phyloP scores from a whole-genome alignment of 2,888 invertebrate species.

The Beris chalybata region DNA sequence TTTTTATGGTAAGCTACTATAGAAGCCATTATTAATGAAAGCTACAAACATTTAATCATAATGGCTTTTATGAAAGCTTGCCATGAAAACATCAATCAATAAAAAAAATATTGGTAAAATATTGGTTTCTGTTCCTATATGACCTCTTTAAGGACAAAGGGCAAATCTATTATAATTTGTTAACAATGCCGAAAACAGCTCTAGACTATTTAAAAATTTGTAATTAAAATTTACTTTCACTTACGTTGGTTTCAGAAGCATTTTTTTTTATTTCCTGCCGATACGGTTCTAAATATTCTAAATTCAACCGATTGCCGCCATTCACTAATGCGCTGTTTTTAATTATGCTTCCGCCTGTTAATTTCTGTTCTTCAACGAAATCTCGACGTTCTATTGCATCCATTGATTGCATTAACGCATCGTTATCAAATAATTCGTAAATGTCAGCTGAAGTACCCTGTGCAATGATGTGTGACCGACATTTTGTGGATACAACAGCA shows the following conservation, averaged over 20 bases:
- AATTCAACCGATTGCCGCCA: constrained; percentile 51
- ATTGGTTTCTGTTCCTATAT: no score
- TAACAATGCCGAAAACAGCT: no score
- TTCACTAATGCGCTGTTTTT: constrained; percentile 50
- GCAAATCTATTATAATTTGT: no score
- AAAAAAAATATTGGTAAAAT: no score
- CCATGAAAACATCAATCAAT: no score
- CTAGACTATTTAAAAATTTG: no score
- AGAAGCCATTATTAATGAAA: no score
- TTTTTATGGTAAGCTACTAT: no score
- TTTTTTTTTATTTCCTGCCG: constrained; percentile 42
- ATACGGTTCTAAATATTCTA: constrained; percentile 49
- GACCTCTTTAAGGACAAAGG: no score
- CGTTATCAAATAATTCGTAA: constrained; percentile 42
- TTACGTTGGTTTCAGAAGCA: constrained; percentile 53
- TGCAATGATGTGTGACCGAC: neutral
- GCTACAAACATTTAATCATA: no score
- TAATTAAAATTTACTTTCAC: constrained; percentile 6
- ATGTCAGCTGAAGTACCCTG: constrained; percentile 8
- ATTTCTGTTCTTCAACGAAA: constrained; percentile 53
- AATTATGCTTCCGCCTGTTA: constrained; percentile 53
- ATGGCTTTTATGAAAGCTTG: no score
- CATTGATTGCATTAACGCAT: constrained; percentile 51
- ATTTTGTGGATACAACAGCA: constrained; percentile 18
- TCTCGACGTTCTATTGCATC: constrained; percentile 55